Conservation (phyloP, 2,888 invertebrate genomes). For the Trissoscelio sp. region DNA sequence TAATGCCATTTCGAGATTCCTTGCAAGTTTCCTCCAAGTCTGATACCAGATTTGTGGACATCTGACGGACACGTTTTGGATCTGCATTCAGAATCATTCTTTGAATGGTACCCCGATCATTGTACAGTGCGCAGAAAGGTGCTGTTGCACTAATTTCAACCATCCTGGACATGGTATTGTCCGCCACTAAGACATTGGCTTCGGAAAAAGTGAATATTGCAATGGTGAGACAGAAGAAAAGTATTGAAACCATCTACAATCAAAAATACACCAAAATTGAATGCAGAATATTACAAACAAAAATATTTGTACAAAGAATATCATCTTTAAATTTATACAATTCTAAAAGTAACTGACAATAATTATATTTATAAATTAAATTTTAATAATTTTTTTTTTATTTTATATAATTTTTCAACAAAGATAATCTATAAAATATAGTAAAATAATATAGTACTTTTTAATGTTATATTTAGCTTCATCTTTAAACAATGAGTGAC, state of each 20-base stretch:
- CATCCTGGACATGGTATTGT: slow-evolving; percentile 87
- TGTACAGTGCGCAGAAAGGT: slow-evolving; percentile 86
- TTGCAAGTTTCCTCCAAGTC: slow-evolving; percentile 86
- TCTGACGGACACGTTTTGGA: slow-evolving; percentile 85
- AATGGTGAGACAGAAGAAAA: slow-evolving; percentile 47
- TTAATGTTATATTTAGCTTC: too few species aligned
- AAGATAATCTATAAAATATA: too few species aligned
- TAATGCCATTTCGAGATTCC: slow-evolving; percentile 78
- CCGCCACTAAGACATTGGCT: slow-evolving; percentile 86
- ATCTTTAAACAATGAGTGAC: too few species aligned
- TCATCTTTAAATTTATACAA: too few species aligned
- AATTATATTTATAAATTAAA: too few species aligned
- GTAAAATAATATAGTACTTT: too few species aligned
- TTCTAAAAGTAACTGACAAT: too few species aligned
- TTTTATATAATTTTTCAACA: too few species aligned
- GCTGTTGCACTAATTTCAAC: slow-evolving; percentile 86
- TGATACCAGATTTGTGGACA: slow-evolving; percentile 86
- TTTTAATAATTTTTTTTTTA: too few species aligned
- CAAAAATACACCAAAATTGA: too few species aligned
- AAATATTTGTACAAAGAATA: too few species aligned
- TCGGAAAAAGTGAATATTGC: slow-evolving; percentile 59
- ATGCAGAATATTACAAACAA: too few species aligned
- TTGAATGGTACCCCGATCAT: slow-evolving; percentile 86
- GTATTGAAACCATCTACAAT: slow-evolving; percentile 34
- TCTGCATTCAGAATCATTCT: slow-evolving; percentile 86